phyloP scores from a whole-genome alignment of 2,888 invertebrate species.

The Lasioglossum malachurum region DNA sequence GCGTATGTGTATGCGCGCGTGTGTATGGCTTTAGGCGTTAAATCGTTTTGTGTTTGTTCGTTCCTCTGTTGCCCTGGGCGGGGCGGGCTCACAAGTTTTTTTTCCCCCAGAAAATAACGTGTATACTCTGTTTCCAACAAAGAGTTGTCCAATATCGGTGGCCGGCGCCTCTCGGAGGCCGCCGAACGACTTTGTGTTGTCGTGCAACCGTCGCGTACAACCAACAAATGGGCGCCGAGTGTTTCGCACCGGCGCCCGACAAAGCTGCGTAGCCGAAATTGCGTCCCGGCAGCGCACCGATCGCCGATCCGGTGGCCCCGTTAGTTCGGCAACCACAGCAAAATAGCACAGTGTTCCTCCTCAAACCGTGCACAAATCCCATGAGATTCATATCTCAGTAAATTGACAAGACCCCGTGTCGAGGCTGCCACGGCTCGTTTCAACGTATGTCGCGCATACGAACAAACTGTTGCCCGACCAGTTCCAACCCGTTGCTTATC shows the following conservation, averaged over 20 bases:
- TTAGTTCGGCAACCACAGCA: slow-evolving; percentile 72
- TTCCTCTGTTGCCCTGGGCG: slow-evolving; percentile 22
- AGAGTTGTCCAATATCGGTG: slow-evolving; percentile 55
- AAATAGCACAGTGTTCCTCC: slow-evolving; percentile 73
- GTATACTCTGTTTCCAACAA: slow-evolving; percentile 64
- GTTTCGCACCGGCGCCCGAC: slow-evolving; percentile 80
- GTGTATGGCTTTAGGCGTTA: slow-evolving; percentile 29
- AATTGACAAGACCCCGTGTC: slow-evolving; percentile 72
- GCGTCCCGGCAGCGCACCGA: slow-evolving; percentile 52
- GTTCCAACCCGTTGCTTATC: slow-evolving; percentile 74
- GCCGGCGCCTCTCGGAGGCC: slow-evolving; percentile 29
- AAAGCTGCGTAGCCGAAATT: slow-evolving; percentile 77
- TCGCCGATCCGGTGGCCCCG: slow-evolving; percentile 39
- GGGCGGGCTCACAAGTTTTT: slow-evolving; percentile 50
- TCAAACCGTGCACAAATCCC: slow-evolving; percentile 77
- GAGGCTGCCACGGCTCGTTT: slow-evolving; percentile 67
- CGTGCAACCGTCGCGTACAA: slow-evolving; percentile 47
- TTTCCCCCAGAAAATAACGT: slow-evolving; percentile 52
- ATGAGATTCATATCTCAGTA: slow-evolving; percentile 84
- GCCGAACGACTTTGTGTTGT: slow-evolving; percentile 42
- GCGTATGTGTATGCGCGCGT: neutral
- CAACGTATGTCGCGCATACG: slow-evolving; percentile 84
- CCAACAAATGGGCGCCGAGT: slow-evolving; percentile 75
- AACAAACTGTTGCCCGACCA: slow-evolving; percentile 79
- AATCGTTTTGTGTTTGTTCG: slow-evolving; percentile 21